These are phyloP conservation scores for Dermatophagoides farinae DNA, from an alignment of 1,140 invertebrate species.

Conservation along the genomic window DNA sequence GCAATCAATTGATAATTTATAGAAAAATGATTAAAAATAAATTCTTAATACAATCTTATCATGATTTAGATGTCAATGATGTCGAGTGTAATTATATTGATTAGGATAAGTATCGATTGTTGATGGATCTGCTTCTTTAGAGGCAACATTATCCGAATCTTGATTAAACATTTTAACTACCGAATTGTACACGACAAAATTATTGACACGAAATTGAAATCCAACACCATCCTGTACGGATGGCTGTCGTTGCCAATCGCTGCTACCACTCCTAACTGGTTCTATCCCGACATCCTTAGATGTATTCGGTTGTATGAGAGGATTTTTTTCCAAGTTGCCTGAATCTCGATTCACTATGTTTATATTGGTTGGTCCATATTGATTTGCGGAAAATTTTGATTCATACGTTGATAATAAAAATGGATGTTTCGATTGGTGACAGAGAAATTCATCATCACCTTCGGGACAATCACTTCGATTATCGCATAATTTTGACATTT, in stretches of 20 bases:
- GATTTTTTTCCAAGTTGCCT: not conserved
- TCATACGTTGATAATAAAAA: too few species aligned
- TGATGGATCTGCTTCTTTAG: not conserved
- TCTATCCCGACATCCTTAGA: not conserved
- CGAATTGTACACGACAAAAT: slow-evolving; percentile 4
- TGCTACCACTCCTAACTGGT: not conserved
- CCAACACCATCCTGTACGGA: not conserved
- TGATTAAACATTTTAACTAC: slow-evolving; percentile 9
- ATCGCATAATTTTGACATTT: not conserved
- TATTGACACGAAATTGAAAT: slow-evolving; percentile 7
- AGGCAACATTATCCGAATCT: slow-evolving; percentile 7
- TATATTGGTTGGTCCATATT: not conserved
- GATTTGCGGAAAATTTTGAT: not conserved
- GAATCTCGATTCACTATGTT: not conserved
- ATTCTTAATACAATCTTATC: too few species aligned
- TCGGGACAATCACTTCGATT: not conserved
- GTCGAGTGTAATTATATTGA: too few species aligned
- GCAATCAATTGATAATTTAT: too few species aligned
- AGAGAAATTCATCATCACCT: not conserved
- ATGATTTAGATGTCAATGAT: too few species aligned
- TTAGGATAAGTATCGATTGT: too few species aligned
- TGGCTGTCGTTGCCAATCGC: not conserved
- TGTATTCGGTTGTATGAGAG: not conserved
- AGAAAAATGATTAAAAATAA: too few species aligned
- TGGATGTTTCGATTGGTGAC: too few species aligned